Evolutionary conservation across 1,140 invertebrate species (phyloP).

Genomic region (Bursaphelenchus mucronatus): DNA sequence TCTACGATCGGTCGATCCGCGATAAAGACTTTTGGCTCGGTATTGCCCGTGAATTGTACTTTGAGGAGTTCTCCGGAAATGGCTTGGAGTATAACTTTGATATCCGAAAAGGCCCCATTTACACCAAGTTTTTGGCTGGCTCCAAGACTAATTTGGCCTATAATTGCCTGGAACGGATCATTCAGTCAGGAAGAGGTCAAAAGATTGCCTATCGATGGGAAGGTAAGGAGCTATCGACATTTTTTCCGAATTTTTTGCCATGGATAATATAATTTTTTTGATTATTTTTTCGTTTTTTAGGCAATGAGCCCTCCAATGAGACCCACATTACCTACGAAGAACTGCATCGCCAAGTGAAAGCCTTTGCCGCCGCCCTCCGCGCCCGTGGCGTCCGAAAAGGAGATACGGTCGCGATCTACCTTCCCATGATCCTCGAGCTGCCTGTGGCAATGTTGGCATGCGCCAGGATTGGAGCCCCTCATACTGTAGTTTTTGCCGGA

Average conservation of each 20-base stretch:
- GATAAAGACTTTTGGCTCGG: slow-evolving; percentile 46
- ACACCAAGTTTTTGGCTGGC: slow-evolving; percentile 87
- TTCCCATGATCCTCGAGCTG: slow-evolving; percentile 93
- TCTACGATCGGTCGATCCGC: slow-evolving; percentile 40
- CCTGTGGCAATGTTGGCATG: slow-evolving; percentile 89
- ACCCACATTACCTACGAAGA: slow-evolving; percentile 81
- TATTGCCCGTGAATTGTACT: slow-evolving; percentile 26
- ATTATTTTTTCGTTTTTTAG: slow-evolving; percentile 67
- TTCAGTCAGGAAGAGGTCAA: slow-evolving; percentile 72
- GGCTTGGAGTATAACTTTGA: slow-evolving; percentile 79
- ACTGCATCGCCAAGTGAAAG: slow-evolving; percentile 79
- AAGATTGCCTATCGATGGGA: slow-evolving; percentile 87
- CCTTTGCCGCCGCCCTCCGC: slow-evolving; percentile 85
- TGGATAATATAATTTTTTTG: not conserved
- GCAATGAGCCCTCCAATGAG: slow-evolving; percentile 70
- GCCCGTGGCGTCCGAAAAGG: slow-evolving; percentile 75
- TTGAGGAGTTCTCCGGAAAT: slow-evolving; percentile 32
- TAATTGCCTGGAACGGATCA: slow-evolving; percentile 84
- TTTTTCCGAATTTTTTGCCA: too few species aligned
- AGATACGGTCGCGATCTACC: slow-evolving; percentile 88
- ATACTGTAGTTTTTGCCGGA: slow-evolving; percentile 79
- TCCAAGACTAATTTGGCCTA: slow-evolving; percentile 90
- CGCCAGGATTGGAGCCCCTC: slow-evolving; percentile 83
- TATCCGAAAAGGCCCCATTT: slow-evolving; percentile 77
- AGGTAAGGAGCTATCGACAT: slow-evolving; percentile 9